Evolutionary conservation across 1,140 invertebrate species (phyloP).

Genomic region (Hirudo medicinalis): DNA sequence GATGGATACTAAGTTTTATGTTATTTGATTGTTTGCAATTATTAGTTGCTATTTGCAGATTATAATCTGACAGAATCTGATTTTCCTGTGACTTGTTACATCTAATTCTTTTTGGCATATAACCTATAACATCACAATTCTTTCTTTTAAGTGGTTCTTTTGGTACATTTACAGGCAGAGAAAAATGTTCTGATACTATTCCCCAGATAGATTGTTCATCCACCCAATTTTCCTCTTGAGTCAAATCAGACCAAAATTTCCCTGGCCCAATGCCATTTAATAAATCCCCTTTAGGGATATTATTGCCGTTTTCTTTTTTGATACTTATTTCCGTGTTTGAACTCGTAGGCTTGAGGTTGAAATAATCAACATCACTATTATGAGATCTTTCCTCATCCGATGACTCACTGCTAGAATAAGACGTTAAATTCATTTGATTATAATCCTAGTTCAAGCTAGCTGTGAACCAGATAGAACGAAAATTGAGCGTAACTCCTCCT

Average conservation of each 20-base stretch:
- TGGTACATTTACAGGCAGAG: background rate
- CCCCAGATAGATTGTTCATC: background rate
- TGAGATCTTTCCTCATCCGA: background rate
- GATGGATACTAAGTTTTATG: background rate
- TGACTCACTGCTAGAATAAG: constrained; percentile 2
- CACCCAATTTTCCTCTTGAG: too few species aligned
- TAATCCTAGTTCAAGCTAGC: too few species aligned
- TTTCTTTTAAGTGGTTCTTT: constrained; percentile 2
- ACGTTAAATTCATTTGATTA: background rate
- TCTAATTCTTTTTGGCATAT: background rate
- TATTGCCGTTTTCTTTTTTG: background rate
- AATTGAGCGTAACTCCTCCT: too few species aligned
- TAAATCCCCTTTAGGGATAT: background rate
- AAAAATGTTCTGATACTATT: background rate
- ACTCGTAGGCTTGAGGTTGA: background rate
- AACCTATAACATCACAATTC: background rate
- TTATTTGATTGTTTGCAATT: background rate
- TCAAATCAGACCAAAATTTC: too few species aligned
- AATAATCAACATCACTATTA: background rate
- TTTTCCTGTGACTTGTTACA: background rate
- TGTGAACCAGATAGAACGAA: too few species aligned
- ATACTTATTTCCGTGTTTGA: background rate
- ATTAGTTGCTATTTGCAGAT: background rate
- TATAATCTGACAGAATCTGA: background rate
- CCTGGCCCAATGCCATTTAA: background rate